Conservation (phyloP, 2,888 invertebrate species). For the Caenorhabditis sulstoni region DNA sequence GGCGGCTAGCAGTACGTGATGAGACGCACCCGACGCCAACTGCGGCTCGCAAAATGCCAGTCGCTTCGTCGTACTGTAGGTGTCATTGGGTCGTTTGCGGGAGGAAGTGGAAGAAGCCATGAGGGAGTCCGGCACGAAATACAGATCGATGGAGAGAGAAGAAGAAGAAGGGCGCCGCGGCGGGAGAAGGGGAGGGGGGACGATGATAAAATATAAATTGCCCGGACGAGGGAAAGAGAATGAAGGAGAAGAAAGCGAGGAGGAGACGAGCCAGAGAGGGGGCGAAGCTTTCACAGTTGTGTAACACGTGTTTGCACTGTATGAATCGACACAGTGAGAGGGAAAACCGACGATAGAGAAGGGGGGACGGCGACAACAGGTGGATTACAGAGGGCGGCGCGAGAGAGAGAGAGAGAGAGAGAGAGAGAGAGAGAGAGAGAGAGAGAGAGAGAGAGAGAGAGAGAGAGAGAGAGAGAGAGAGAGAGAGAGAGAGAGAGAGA, state of each 20-base stretch:
- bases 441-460: no score
- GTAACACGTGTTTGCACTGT: conserved; percentile 51
- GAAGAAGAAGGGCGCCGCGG: conserved; percentile 19
- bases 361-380: conserved; percentile 31
- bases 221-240: conserved; percentile 8
- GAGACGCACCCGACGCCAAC: conserved; percentile 58
- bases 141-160: conserved; percentile 47
- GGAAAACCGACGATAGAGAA: neutral
- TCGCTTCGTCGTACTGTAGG: conserved; percentile 61
- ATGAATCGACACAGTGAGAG: conserved; percentile 11
- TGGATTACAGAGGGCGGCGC: conserved; percentile 35
- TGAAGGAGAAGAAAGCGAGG: conserved; percentile 18
- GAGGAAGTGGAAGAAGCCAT: conserved; percentile 29
- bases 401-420: no score
- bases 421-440: no score
- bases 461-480: no score
- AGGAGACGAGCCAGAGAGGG: conserved; percentile 19
- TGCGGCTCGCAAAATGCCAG: conserved; percentile 61
- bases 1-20: conserved; percentile 53
- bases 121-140: conserved; percentile 3
- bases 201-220: conserved; percentile 50
- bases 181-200: conserved; percentile 13
- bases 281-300: conserved; percentile 14
- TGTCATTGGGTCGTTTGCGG: conserved; percentile 41
- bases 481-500: no score